A percentile compares a stretch with the other conserved stretches of the same genome.
Evolutionary conservation across 2,797 vertebrate genomes (phyloP).

Genomic region (Oophaga sylvatica): DNA sequence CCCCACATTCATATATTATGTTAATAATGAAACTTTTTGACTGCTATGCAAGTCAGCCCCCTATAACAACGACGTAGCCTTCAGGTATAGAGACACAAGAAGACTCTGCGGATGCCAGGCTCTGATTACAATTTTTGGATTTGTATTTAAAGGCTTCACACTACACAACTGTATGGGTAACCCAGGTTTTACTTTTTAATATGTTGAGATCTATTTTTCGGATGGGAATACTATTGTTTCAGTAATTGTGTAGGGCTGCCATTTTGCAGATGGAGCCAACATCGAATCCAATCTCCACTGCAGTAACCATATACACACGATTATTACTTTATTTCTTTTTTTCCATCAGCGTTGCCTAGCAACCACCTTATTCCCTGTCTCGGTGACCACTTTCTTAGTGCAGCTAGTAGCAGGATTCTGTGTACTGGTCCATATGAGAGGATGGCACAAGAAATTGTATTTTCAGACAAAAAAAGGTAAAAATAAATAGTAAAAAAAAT

Average conservation of each 20-base stretch:
- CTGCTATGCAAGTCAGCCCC: slow-evolving; percentile 52
- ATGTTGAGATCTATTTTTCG: slow-evolving; percentile 48
- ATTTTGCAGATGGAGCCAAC: background rate
- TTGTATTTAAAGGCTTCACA: slow-evolving; percentile 8
- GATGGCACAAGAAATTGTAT: too few species aligned
- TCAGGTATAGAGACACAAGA: background rate
- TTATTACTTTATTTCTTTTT: background rate
- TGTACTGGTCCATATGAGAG: background rate
- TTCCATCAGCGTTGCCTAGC: background rate
- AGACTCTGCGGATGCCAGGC: background rate
- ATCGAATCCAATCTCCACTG: background rate
- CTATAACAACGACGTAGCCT: slow-evolving; percentile 1
- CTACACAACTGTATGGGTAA: background rate
- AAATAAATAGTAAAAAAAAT: too few species aligned
- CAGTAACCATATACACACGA: background rate
- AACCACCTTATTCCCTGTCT: background rate
- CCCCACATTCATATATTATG: slow-evolving; percentile 38
- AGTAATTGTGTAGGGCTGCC: background rate
- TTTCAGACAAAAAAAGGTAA: too few species aligned
- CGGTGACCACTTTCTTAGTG: background rate
- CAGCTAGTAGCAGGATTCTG: background rate
- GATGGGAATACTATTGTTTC: background rate
- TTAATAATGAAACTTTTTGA: slow-evolving; percentile 48
- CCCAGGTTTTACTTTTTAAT: slow-evolving; percentile 40
- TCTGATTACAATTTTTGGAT: slow-evolving; percentile 9